Base-by-base conservation (phyloP, 2,797 vertebrate species). In the Lycodopsis pacificus region DNA sequence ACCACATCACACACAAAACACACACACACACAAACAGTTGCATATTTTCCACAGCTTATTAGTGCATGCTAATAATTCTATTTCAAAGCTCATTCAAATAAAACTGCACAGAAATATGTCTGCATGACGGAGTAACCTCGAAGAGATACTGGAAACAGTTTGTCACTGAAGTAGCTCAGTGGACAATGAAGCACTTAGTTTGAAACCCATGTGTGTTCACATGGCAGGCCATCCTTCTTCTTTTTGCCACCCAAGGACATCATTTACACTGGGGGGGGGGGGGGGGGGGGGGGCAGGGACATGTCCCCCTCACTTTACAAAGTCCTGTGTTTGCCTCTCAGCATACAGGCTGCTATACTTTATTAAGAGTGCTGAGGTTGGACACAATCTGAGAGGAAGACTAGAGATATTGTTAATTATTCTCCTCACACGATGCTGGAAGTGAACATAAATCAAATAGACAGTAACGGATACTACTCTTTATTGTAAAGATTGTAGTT, bases 51-150 rank as follows among this genome's bases (percentile, higher is more conserved):
- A 51, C 40, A 46, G 42, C 63, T 71, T 79, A 65, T 80, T 73
- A 79, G 30, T 71, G 65, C 32, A 71, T 51, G 58, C 36, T 76
- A 73, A 73, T 65, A 32, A 77, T 69, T 77, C 10, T 42, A 62
- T 82, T 85, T 80, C 42, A 48, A 65, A 82, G 44, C 65, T 83
- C 34, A 77, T 84, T 77, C 65, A 68, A 77, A 40, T 67, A 40
- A 78, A 78, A 69, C 1, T 1, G 58, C 25, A 53, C 58, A 65
- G 19, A 71, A 25, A 25, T 25, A 25, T 25, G 25, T 25, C 25
- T 25, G 25, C 25, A 10, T 46, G 38, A 65, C 14, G 71, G 69
- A 36, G 36, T 65, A 3, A 27, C 36, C 58, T 20, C 14, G 58
- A 77, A 38, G 44, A 48, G 62, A 44, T 14, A 22, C 34, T 34